Percentiles rank a stretch among this genome's conserved stretches.
Conservation (phyloP, 2,113 vertebrate genomes). For the Sialia sialis region DNA sequence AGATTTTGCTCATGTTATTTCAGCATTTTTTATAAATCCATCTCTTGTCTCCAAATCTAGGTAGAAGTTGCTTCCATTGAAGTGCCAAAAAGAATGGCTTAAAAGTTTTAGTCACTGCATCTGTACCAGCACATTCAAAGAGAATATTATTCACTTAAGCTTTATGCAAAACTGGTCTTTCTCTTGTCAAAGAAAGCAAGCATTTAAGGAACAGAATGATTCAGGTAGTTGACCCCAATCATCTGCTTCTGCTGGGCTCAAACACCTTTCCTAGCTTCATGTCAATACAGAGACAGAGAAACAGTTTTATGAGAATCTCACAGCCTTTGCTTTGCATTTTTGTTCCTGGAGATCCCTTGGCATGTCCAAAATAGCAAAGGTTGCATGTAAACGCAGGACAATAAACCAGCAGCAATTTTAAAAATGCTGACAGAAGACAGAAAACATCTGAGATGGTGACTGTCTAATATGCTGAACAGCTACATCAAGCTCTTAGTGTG, state of each 20-base stretch:
- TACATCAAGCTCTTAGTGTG: neutral
- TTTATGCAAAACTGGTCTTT: neutral
- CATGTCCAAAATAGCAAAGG: neutral
- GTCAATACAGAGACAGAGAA: neutral
- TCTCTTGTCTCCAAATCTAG: neutral
- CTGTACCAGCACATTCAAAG: neutral
- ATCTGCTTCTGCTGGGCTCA: neutral
- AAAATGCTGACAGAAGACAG: neutral
- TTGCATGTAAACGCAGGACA: neutral
- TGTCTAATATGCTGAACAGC: neutral
- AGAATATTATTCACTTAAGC: neutral
- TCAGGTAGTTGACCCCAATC: neutral
- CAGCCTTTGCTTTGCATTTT: neutral
- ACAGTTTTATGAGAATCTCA: neutral
- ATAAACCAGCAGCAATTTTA: neutral
- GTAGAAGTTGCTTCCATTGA: neutral
- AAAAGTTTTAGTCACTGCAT: neutral
- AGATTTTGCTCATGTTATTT: neutral
- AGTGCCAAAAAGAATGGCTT: neutral
- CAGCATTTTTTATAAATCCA: neutral
- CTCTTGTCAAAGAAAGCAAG: neutral
- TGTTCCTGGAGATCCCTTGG: neutral
- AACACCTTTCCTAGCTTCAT: neutral
- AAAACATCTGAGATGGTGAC: neutral
- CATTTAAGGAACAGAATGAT: neutral